Evolutionary conservation across 2,797 vertebrate genomes (phyloP).

Genomic region (Danio aesculapii): DNA sequence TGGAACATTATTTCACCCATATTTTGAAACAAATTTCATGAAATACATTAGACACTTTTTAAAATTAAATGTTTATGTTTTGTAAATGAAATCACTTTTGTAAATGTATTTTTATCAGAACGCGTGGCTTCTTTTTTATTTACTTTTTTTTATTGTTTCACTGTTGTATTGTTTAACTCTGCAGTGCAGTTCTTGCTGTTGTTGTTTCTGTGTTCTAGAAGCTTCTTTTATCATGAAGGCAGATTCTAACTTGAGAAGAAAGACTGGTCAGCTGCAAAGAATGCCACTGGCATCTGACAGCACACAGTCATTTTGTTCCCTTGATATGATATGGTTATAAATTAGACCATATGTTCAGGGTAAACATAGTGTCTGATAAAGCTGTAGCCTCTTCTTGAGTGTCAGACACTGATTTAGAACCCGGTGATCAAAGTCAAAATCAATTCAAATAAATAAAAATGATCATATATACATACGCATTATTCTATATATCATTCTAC

Average conservation of each 20-base stretch:
- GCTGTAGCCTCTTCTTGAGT: background rate
- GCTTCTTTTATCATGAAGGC: background rate
- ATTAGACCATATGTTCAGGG: background rate
- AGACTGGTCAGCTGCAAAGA: background rate
- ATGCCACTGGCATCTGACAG: background rate
- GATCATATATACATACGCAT: too few species aligned
- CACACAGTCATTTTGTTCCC: background rate
- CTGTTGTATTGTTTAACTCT: too few species aligned
- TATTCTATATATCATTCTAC: too few species aligned
- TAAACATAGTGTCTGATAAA: background rate
- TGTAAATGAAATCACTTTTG: too few species aligned
- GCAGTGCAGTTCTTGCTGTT: background rate
- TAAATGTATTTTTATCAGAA: too few species aligned
- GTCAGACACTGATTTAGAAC: constrained; percentile 5
- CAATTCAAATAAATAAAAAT: too few species aligned
- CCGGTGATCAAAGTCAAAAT: too few species aligned
- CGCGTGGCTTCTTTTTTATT: too few species aligned
- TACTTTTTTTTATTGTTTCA: too few species aligned
- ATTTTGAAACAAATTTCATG: too few species aligned
- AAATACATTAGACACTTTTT: too few species aligned
- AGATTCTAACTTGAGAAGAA: background rate
- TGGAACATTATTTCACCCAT: too few species aligned
- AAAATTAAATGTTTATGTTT: background rate
- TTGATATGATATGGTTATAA: background rate
- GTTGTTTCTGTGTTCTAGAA: background rate